Evolutionary conservation across 2,888 invertebrate species (phyloP).

Genomic region (Mylabris sibirica): DNA sequence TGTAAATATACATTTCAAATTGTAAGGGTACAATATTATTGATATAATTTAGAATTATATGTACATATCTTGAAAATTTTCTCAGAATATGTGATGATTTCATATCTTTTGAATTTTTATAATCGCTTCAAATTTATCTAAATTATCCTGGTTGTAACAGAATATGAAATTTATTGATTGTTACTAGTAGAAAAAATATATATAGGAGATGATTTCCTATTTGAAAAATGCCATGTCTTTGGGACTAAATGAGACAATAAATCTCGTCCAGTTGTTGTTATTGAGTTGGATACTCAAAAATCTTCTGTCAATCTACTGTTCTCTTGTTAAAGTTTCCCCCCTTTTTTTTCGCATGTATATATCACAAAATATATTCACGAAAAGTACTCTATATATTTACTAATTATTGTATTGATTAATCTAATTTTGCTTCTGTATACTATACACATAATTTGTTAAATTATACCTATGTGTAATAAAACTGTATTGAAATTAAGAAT

Average conservation of each 20-base stretch:
- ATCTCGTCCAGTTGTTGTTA: conserved; percentile 25
- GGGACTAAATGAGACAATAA: conserved; percentile 30
- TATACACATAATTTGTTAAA: conserved; percentile 36
- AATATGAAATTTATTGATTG: conserved; percentile 14
- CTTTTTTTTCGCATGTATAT: conserved; percentile 12
- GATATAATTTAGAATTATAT: conserved; percentile 13
- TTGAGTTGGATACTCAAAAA: not conserved
- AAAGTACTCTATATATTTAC: conserved; percentile 33
- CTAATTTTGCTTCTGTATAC: conserved; percentile 40
- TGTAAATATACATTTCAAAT: conserved; percentile 46
- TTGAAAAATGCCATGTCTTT: not conserved
- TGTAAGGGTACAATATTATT: conserved; percentile 50
- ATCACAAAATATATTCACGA: conserved; percentile 24
- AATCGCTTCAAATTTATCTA: conserved; percentile 28
- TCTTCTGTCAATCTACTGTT: not conserved
- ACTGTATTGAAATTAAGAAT: not conserved
- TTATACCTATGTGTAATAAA: conserved; percentile 40
- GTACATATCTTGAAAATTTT: too few species aligned
- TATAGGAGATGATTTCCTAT: not conserved
- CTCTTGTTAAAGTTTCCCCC: not conserved
- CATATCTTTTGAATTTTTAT: conserved; percentile 42
- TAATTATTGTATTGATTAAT: conserved; percentile 29
- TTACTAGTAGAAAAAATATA: conserved; percentile 3
- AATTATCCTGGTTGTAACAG: conserved; percentile 11
- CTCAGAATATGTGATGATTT: conserved; percentile 38